Evolutionary conservation across 2,888 invertebrate species (phyloP).

Genomic region (Archips crataeganus): DNA sequence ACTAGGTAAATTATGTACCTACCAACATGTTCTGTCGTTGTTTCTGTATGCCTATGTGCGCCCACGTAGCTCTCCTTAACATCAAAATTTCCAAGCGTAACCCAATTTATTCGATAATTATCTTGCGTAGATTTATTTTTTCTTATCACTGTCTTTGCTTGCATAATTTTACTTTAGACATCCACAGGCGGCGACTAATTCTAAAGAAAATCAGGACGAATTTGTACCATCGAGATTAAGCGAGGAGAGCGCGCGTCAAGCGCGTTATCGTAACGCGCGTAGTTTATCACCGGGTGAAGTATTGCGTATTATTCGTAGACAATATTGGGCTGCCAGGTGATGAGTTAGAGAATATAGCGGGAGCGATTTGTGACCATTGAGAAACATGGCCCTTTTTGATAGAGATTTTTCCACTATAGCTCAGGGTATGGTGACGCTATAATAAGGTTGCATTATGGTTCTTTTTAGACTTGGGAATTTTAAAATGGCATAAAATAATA

Average conservation of each 20-base stretch:
- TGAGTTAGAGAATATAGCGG: constrained; percentile 15
- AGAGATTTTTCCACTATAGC: too few species aligned
- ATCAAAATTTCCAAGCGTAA: neutral
- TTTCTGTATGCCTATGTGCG: neutral
- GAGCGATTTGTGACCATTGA: neutral
- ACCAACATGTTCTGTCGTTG: neutral
- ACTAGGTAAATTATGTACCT: too few species aligned
- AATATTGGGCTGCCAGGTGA: constrained; percentile 50
- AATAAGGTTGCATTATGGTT: too few species aligned
- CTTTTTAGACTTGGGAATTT: too few species aligned
- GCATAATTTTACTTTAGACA: neutral
- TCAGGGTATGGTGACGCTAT: too few species aligned
- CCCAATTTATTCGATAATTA: neutral
- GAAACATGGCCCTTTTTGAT: neutral
- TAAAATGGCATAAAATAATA: too few species aligned
- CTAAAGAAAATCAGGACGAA: constrained; percentile 16
- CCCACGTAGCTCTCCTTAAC: neutral
- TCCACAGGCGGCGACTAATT: neutral
- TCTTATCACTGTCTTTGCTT: neutral
- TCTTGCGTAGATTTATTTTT: neutral
- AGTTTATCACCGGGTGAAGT: constrained; percentile 67
- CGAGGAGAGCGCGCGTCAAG: constrained; percentile 54
- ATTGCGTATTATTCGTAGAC: constrained; percentile 66
- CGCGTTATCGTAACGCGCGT: constrained; percentile 62
- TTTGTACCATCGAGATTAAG: constrained; percentile 24